phyloP scores from a whole-genome alignment of 2,113 vertebrate species.

The Misgurnus mizolepis region DNA sequence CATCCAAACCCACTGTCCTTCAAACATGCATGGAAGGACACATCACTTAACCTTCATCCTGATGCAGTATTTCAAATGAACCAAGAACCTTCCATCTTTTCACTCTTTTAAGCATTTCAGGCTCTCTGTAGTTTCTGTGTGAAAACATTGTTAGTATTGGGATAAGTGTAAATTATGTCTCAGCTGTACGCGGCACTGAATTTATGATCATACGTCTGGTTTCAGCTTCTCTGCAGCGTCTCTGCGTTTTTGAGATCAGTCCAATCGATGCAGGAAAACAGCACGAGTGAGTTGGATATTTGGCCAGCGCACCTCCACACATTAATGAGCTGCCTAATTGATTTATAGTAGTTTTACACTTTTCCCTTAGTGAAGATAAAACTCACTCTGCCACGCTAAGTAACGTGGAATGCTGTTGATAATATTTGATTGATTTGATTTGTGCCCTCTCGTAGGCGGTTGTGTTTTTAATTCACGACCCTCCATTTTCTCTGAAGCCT shows the following conservation, averaged over 20 bases:
- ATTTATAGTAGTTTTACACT: constrained; percentile 55
- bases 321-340: constrained; percentile 57
- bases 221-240: constrained; percentile 2
- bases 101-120: too few relatives aligned
- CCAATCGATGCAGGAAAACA: constrained; percentile 30
- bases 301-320: constrained; percentile 38
- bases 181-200: background rate
- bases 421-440: constrained; percentile 30
- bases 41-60: constrained; percentile 28
- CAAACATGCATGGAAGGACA: constrained; percentile 8
- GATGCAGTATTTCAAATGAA: background rate
- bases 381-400: constrained; percentile 3
- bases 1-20: background rate
- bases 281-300: constrained; percentile 46
- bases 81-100: too few relatives aligned
- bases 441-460: constrained; percentile 20
- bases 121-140: background rate
- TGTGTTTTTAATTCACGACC: background rate
- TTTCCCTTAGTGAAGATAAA: constrained; percentile 15
- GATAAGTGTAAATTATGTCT: background rate
- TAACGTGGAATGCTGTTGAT: constrained; percentile 39
- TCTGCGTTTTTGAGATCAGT: background rate
- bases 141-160: background rate
- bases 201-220: constrained; percentile 2
- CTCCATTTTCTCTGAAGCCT: background rate